Conservation (phyloP, 2,113 vertebrate species). For the Oxyura jamaicensis region DNA sequence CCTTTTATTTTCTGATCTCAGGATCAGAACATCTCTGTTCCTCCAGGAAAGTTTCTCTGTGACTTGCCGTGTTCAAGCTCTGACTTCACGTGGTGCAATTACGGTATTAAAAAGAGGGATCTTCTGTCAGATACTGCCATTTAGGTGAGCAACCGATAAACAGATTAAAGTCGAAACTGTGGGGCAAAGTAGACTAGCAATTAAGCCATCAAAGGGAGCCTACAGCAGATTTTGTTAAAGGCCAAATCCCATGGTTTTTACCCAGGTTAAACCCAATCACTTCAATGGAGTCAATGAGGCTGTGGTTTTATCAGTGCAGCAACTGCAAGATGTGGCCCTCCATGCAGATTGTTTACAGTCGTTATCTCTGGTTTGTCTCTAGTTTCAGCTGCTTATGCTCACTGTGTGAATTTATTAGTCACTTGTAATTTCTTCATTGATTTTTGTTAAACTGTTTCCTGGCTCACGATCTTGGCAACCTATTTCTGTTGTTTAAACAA, state of each 20-base stretch:
- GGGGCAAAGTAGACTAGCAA: neutral
- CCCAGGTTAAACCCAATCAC: neutral
- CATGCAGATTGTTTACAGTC: neutral
- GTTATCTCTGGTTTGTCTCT: slow-evolving; percentile 6
- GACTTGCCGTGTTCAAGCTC: neutral
- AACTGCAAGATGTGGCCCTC: neutral
- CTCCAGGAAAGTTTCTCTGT: neutral
- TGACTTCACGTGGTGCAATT: neutral
- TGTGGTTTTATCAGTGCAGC: neutral
- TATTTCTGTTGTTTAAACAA: slow-evolving; percentile 60
- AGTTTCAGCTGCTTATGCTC: slow-evolving; percentile 34
- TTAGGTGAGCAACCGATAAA: slow-evolving; percentile 19
- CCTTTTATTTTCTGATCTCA: neutral
- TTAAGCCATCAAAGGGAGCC: slow-evolving; percentile 25
- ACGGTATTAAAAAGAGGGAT: neutral
- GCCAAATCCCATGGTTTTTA: neutral
- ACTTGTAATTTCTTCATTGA: slow-evolving; percentile 64
- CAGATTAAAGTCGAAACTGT: neutral
- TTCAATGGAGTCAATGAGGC: neutral
- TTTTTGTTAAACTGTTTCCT: slow-evolving; percentile 61
- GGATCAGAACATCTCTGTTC: neutral
- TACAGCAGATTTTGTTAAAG: neutral
- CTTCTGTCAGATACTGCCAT: neutral
- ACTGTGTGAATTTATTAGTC: slow-evolving; percentile 58
- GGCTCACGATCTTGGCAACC: slow-evolving; percentile 54